Conservation (phyloP, 2,888 invertebrate genomes). For the Andrena trimmerana region DNA sequence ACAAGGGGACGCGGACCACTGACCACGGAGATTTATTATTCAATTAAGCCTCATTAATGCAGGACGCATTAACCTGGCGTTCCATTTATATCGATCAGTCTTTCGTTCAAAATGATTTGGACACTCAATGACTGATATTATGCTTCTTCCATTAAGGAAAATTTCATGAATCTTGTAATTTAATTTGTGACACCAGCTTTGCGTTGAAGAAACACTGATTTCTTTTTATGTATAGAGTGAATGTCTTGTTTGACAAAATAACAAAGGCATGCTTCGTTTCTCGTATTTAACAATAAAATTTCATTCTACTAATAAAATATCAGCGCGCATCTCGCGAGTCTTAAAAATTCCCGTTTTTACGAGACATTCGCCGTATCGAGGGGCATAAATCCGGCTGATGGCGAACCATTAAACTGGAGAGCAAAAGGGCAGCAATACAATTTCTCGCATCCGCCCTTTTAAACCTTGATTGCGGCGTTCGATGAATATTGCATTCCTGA, state of each 20-base stretch:
- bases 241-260: background rate
- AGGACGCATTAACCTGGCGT: background rate
- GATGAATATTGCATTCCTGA: constrained; percentile 22
- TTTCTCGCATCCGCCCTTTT: background rate
- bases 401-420: constrained; percentile 20
- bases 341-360: constrained; percentile 15
- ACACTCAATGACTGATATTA: too few relatives aligned
- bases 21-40: constrained; percentile 8
- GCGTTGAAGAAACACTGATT: too few relatives aligned
- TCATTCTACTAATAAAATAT: background rate
- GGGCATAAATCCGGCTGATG: constrained; percentile 12
- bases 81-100: background rate
- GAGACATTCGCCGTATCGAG: constrained; percentile 1
- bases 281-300: background rate
- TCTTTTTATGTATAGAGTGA: too few relatives aligned
- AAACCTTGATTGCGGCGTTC: background rate
- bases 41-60: constrained; percentile 10
- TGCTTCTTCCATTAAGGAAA: too few relatives aligned
- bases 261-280: too few relatives aligned
- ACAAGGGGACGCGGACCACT: background rate
- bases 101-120: background rate
- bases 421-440: background rate
- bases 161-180: too few relatives aligned
- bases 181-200: too few relatives aligned
- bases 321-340: background rate